Evolutionary conservation across 2,113 vertebrate genomes (phyloP), one percentile per base, ranked within the genome.

Genomic region (Eolophus roseicapilla): DNA sequence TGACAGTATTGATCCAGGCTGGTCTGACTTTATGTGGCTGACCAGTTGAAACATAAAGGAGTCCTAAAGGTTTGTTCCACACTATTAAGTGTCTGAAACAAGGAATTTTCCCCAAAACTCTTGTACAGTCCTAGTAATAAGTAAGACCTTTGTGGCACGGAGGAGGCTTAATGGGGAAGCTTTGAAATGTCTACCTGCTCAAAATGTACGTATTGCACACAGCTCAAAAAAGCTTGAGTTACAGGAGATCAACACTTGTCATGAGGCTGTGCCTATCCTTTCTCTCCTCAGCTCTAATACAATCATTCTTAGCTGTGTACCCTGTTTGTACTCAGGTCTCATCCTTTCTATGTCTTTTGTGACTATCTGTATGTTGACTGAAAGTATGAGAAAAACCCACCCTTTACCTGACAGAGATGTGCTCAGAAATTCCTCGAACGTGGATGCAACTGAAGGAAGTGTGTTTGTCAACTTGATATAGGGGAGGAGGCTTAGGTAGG

Each of bases 221-320:
- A 63, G 19, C 18, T 89, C 59, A 17, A 64, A 49, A 41, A 53
- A 37, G 29, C 67, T 81, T 68, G 74, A 57, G 50, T 89, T 76
- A 47, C 27, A 18, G 43, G 64, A 81, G 33, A 46, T 52, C 13
- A 65, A 39, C 6, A 1, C 7, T 16, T 37, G 4, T 39, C 17
- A 5, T 9, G 29, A 65, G 24, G 27, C 29, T 86, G 27, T 57
- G 57, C 13, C 19, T 67, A 0, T 63, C 25, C n/a, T 70, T 93
- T 90, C 23, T 62, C 49, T 73, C 6, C 53, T 9, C 5, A 4
- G 25, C 9, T 63, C 21, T 49, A 17, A n/a, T 13, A 35, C 64
- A 77, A 0, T 63, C 19, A 1, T 3, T 49, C 13, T 63, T 52
- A 50, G 24, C 47, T 1, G 1, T n/a, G 18, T 46, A 60, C 5